Evolutionary conservation across 2,113 vertebrate species (phyloP).

Genomic region (Cranoglanis bouderius): DNA sequence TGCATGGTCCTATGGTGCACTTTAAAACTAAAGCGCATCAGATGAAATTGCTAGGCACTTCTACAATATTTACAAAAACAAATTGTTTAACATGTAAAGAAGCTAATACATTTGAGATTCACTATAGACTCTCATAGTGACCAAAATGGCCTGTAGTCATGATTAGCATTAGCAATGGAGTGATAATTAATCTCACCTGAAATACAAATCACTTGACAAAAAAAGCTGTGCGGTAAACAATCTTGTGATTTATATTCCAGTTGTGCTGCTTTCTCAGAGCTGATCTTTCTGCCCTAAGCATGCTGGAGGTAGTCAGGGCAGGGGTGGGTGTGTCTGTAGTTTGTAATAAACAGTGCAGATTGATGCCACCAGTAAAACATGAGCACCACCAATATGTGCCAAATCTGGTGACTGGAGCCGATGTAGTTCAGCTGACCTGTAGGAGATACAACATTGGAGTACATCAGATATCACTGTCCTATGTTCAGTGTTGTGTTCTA

Average conservation of each 20-base stretch:
- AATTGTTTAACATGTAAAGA: neutral
- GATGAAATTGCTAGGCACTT: conserved; percentile 34
- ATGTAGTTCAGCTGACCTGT: conserved; percentile 96
- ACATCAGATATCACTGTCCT: no score
- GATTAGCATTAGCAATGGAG: neutral
- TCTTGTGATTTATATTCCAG: neutral
- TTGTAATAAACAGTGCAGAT: conserved; percentile 87
- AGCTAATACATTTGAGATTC: neutral
- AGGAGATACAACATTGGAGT: neutral
- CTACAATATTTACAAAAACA: neutral
- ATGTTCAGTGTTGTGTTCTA: neutral
- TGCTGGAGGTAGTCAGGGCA: conserved; percentile 73
- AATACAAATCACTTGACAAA: neutral
- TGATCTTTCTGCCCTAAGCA: conserved; percentile 14
- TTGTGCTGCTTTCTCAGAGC: neutral
- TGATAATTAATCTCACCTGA: neutral
- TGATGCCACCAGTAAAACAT: conserved; percentile 99
- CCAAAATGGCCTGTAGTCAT: neutral
- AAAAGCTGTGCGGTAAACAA: neutral
- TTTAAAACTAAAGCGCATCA: neutral
- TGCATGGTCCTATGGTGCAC: neutral
- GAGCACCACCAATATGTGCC: conserved; percentile 91
- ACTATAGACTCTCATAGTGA: neutral
- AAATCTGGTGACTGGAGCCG: conserved; percentile 95
- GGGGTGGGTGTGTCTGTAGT: conserved; percentile 86